Base-by-base conservation (phyloP, 2,888 invertebrate genomes). In the Drosophila pullipes region DNA sequence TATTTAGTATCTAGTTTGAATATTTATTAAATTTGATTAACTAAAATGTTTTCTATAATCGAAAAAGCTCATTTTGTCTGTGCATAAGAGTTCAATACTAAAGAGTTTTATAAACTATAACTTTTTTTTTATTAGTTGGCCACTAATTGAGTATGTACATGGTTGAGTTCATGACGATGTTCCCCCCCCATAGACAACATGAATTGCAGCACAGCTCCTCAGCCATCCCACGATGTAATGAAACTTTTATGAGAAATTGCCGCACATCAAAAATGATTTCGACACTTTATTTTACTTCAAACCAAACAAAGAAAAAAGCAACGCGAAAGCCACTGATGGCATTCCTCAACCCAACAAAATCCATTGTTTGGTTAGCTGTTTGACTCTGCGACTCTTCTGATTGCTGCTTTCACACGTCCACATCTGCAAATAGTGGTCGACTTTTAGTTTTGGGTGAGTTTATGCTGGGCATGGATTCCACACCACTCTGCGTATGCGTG, bases 231-330 rank as follows among this genome's bases (percentile, higher is more conserved):
- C 28, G n/a, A 52, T 54, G 73, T 80, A 75, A 85, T 81, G 79
- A 81, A 85, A 83, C 75, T 81, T 85, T 85, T 72, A 83, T 82
- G 76, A 81, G 81, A 85, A 76, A 76, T 72, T 69, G 74, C 69
- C 44, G 60, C 76, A 69, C 85, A 82, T 81, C 75, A 81, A 76
- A 71, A 76, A 71, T 72, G 76, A 78, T 78, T 77, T 82, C 66
- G 30, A 22, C 55, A 37, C 41, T 52, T 30, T 50, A 58, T 58
- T 44, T 44, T 31, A 31, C 44, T 58, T 31, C 44, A 33, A 44
- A 11, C 31, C 25, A 57, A 44, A 37, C 22, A 37, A 28, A 50
- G 35, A 33, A 22, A 28, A 65, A 47, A 9, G 54, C 58, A 60
- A 70, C 65, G 69, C 62, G 62, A 50, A 41, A 68, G 66, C 47